These are phyloP conservation scores for Orthosia cruda DNA, from an alignment of 2,888 invertebrate species.

Conservation along the genomic window DNA sequence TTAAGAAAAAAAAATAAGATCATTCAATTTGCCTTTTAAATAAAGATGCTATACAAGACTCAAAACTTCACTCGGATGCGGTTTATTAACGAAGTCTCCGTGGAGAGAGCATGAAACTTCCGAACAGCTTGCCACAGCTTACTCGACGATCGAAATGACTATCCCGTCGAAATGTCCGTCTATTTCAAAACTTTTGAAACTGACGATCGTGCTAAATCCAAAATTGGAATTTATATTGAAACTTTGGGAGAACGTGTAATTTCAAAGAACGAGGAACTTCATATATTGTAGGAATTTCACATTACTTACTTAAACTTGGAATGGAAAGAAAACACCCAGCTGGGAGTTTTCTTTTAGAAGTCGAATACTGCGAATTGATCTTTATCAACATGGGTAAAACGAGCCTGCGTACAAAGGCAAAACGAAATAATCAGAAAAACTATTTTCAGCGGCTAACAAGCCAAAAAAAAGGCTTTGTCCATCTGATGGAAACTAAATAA, in stretches of 20 bases:
- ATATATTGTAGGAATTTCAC: conserved; percentile 55
- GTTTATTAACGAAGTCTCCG: conserved; percentile 71
- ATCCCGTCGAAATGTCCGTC: conserved; percentile 62
- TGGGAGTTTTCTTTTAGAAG: conserved; percentile 26
- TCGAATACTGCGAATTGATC: conserved; percentile 10
- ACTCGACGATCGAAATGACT: conserved; percentile 68
- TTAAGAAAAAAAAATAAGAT: conserved; percentile 19
- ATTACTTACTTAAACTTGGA: conserved; percentile 37
- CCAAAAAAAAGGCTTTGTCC: conserved; percentile 17
- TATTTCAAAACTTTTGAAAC: conserved; percentile 69
- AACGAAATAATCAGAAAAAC: conserved; percentile 12
- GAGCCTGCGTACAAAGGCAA: background rate
- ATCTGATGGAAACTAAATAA: conserved; percentile 33
- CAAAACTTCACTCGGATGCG: conserved; percentile 62
- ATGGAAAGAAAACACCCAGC: conserved; percentile 36
- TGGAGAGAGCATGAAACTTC: conserved; percentile 66
- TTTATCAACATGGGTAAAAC: conserved; percentile 13
- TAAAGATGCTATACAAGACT: conserved; percentile 31
- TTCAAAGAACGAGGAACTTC: conserved; percentile 50
- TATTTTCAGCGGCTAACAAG: conserved; percentile 22
- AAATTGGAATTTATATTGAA: conserved; percentile 69
- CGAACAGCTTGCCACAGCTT: conserved; percentile 69
- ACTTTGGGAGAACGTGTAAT: conserved; percentile 56
- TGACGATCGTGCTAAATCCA: conserved; percentile 65
- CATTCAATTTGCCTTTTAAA: conserved; percentile 50